Percentiles rank a stretch among this genome's conserved stretches.
Conservation (phyloP, 1,140 invertebrate genomes). For the Apis dorsata region DNA sequence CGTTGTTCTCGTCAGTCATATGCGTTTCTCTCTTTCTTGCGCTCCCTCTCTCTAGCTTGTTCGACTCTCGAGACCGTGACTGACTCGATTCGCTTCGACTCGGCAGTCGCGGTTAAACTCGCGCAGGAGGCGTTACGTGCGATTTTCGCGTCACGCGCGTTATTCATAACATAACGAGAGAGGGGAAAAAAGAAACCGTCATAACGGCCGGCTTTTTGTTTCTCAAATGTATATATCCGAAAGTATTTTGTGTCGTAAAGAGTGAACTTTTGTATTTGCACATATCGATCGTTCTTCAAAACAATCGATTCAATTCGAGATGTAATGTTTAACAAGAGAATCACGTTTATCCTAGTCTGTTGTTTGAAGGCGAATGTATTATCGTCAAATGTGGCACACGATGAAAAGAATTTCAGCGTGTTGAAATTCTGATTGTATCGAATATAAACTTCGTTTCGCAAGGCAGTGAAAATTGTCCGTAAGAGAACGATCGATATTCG, state of each 20-base stretch:
- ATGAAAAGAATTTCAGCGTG: too few relatives aligned
- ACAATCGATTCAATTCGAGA: neutral
- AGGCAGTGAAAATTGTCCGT: neutral
- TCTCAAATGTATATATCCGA: neutral
- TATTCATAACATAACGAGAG: slow-evolving; percentile 8
- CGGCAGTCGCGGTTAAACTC: slow-evolving; percentile 72
- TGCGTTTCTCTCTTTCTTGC: slow-evolving; percentile 12
- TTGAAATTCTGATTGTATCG: neutral
- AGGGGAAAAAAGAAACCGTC: neutral
- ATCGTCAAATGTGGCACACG: neutral
- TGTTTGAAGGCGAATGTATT: neutral
- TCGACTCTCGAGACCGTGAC: slow-evolving; percentile 38
- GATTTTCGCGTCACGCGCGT: slow-evolving; percentile 17
- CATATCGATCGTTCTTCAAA: neutral
- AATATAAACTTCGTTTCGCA: neutral
- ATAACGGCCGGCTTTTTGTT: slow-evolving; percentile 5
- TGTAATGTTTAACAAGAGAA: neutral
- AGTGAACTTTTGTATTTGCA: neutral
- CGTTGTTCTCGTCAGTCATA: neutral
- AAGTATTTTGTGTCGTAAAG: too few relatives aligned
- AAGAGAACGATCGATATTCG: neutral
- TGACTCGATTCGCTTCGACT: slow-evolving; percentile 55
- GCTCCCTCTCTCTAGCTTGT: slow-evolving; percentile 44
- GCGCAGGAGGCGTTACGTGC: slow-evolving; percentile 46
- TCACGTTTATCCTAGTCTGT: neutral